Percentiles rank a stretch among this genome's conserved stretches.
Conservation (phyloP, 2,888 invertebrate species). For the Limnephilus auricula region DNA sequence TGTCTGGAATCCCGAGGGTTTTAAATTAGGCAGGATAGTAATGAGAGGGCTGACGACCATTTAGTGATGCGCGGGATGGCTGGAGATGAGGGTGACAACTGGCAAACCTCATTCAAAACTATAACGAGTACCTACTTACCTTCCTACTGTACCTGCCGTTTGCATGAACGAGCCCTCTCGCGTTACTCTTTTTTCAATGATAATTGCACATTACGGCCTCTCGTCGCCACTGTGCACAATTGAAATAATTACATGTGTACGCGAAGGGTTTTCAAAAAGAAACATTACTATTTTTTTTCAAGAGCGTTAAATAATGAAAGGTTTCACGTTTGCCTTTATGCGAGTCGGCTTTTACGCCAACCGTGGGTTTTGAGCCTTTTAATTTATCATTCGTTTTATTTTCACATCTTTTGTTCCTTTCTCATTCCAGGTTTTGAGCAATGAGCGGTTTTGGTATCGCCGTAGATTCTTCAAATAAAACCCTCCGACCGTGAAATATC, state of each 20-base stretch:
- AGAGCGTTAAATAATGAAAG: background rate
- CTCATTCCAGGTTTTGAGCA: constrained; percentile 24
- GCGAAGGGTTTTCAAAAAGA: background rate
- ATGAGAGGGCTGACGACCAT: constrained; percentile 64
- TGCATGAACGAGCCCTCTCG: constrained; percentile 6
- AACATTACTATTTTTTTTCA: background rate
- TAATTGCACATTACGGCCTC: constrained; percentile 24
- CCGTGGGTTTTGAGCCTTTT: background rate
- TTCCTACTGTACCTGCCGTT: background rate
- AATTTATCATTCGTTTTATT: constrained; percentile 9
- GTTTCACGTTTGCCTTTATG: background rate
- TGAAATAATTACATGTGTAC: constrained; percentile 5
- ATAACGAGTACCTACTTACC: constrained; percentile 37
- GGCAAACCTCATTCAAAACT: constrained; percentile 24
- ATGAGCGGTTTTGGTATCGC: background rate
- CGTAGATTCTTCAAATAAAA: constrained; percentile 3
- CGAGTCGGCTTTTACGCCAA: background rate
- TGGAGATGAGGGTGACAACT: constrained; percentile 44
- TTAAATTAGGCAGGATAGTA: constrained; percentile 65
- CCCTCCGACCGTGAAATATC: background rate
- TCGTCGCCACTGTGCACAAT: constrained; percentile 18
- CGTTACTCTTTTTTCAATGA: background rate
- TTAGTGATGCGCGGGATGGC: constrained; percentile 56
- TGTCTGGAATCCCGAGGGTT: constrained; percentile 64
- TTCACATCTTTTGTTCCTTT: constrained; percentile 54